Percentiles rank a stretch among this genome's conserved stretches.
Conservation (phyloP, 2,797 vertebrate species). For the Nyctibius grandis region DNA sequence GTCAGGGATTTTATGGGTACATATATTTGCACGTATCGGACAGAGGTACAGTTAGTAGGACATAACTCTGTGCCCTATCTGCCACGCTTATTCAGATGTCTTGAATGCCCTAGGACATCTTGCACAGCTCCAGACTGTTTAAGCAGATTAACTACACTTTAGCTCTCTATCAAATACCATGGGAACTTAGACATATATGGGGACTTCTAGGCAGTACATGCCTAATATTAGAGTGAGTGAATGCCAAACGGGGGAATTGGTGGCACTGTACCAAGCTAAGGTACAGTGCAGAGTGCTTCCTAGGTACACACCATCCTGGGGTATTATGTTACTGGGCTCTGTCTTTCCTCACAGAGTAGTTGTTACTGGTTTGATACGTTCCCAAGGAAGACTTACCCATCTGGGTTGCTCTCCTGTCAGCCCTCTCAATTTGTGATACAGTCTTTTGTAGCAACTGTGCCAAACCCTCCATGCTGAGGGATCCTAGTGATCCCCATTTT, state of each 20-base stretch:
- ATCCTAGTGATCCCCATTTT: neutral
- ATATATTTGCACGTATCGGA: neutral
- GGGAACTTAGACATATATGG: neutral
- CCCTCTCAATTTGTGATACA: neutral
- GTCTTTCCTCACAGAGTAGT: neutral
- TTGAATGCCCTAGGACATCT: neutral
- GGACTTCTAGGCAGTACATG: neutral
- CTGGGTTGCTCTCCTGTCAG: neutral
- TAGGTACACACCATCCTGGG: neutral
- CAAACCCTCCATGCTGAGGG: neutral
- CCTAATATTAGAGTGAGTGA: neutral
- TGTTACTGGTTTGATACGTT: neutral
- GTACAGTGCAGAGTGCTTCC: neutral
- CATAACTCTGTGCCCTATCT: neutral
- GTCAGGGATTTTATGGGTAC: neutral
- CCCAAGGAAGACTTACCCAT: neutral
- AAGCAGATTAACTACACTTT: neutral
- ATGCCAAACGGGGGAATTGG: neutral
- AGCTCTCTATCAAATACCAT: neutral
- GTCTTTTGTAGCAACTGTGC: rapidly evolving
- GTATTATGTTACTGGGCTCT: neutral
- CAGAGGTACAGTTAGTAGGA: neutral
- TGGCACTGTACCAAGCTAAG: neutral
- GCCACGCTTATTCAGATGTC: neutral
- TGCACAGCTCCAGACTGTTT: neutral